Conservation (phyloP, 2,113 vertebrate species). For the Cyanoderma ruficeps region DNA sequence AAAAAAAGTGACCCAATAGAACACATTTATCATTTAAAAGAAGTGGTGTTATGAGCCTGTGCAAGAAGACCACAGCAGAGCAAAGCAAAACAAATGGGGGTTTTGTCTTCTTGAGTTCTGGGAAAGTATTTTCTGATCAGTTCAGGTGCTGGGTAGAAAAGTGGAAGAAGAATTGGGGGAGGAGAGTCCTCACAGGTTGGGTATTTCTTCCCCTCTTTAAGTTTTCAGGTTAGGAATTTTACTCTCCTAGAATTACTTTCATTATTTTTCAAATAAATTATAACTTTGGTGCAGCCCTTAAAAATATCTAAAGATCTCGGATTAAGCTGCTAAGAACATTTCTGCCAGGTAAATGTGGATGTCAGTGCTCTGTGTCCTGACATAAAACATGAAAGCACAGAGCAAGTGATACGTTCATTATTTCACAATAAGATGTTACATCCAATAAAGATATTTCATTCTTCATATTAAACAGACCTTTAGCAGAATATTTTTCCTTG, state of each 20-base stretch:
- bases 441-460: not conserved
- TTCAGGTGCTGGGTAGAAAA: not conserved
- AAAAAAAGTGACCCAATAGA: not conserved
- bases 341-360: not conserved
- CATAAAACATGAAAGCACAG: fast-evolving
- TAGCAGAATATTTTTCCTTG: not conserved
- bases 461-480: not conserved
- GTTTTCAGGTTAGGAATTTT: not conserved
- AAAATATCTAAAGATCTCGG: not conserved
- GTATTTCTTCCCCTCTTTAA: not conserved
- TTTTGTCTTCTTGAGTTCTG: not conserved
- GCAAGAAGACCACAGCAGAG: not conserved
- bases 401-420: not conserved
- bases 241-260: not conserved
- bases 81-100: not conserved
- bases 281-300: not conserved
- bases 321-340: not conserved
- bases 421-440: not conserved
- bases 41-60: fast-evolving
- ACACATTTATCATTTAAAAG: not conserved
- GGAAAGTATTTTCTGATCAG: not conserved
- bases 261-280: not conserved
- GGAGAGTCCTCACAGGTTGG: not conserved
- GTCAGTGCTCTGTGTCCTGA: not conserved
- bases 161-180: fast-evolving